Evolutionary conservation across 2,113 vertebrate genomes (phyloP), one percentile per base, ranked within the genome.

Genomic region (Labeo catla): DNA sequence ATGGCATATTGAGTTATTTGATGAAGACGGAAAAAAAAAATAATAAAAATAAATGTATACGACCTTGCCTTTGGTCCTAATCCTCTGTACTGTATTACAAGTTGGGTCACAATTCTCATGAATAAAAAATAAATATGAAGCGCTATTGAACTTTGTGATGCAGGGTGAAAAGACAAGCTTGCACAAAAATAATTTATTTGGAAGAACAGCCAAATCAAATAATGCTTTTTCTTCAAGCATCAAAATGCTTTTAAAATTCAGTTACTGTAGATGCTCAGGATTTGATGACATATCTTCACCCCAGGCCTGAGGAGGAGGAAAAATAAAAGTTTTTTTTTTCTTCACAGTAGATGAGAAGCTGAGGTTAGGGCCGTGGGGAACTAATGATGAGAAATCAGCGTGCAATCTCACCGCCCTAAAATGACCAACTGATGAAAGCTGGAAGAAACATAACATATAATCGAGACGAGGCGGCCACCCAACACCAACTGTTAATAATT

Each of bases 261-360:
- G 28, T 57, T 59, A 59, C 76, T 59, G 23, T 78, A 59, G 76
- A 79, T 59, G 3, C 19, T 36, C 13, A 77, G 15, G 50, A 73
- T 45, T 73, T 15, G 21, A 76, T 76, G 50, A 59, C 2, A n/a
- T 0, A n/a, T 11, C 10, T 52, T 68, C 52, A 88, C 86, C 50
- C 39, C 85, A 34, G 47, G 68, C 19, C 12, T 49, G 45, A 76
- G 73, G 21, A 76, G 73, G 45, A 74, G 36, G 66, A 15, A 86
- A 83, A 80, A 28, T 28, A 28, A 28, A 57, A 3, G 7, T 43
- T 72, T 28, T 39, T 28, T 39, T 39, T 49, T 16, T 49, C 15
- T 49, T 47, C 36, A 88, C 85, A 90, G 89, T 86, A 54, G 76
- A 78, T 45, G 28, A 43, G 59, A 65, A 57, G 63, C 50, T 73